Conservation (phyloP, 2,797 vertebrate species). For the Hyperoplus immaculatus region DNA sequence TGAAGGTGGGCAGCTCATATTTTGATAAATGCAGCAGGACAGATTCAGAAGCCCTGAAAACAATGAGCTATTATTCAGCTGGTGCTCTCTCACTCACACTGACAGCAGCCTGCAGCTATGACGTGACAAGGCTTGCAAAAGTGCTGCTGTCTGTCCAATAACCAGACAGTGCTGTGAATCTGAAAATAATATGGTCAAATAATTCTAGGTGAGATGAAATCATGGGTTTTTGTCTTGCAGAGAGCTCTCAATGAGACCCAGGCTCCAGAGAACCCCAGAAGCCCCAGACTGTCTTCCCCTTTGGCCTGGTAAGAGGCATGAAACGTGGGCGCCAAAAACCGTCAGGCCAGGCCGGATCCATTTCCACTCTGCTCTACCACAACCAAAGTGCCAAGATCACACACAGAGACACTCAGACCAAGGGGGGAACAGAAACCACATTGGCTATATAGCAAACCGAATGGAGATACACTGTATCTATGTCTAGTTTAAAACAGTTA, state of each 20-base stretch:
- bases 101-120: slow-evolving; percentile 46
- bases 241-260: slow-evolving; percentile 93
- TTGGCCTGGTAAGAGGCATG: slow-evolving; percentile 91
- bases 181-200: slow-evolving; percentile 21
- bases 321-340: slow-evolving; percentile 26
- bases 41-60: slow-evolving; percentile 23
- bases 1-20: neutral
- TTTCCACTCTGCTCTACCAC: slow-evolving; percentile 68
- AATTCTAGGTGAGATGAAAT: slow-evolving; percentile 24
- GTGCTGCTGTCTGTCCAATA: slow-evolving; percentile 31
- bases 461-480: slow-evolving; percentile 1
- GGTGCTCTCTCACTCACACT: slow-evolving; percentile 7
- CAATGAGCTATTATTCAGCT: slow-evolving; percentile 5
- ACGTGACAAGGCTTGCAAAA: slow-evolving; percentile 39
- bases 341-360: slow-evolving; percentile 26
- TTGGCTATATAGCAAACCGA: slow-evolving; percentile 42
- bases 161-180: slow-evolving; percentile 17
- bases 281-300: slow-evolving; percentile 91
- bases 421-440: slow-evolving; percentile 46
- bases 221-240: slow-evolving; percentile 80
- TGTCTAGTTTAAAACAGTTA: slow-evolving; percentile 16
- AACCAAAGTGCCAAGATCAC: slow-evolving; percentile 84
- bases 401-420: slow-evolving; percentile 62
- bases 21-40: slow-evolving; percentile 26
- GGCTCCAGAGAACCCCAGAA: slow-evolving; percentile 88